phyloP scores from a whole-genome alignment of 2,113 vertebrate genomes.

The Sisor rabdophorus region DNA sequence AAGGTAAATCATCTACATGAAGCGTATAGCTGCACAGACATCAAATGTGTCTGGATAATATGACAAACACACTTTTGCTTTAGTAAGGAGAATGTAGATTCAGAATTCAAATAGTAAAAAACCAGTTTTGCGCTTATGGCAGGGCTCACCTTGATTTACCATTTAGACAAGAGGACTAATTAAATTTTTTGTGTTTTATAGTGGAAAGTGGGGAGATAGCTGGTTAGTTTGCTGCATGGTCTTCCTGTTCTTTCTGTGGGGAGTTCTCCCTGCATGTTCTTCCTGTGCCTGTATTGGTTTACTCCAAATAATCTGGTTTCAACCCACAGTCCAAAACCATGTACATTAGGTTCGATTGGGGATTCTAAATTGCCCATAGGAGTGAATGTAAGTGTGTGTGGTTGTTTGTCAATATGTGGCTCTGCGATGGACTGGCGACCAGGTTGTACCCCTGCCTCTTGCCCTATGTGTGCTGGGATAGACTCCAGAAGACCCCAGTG shows the following conservation, averaged over 20 bases:
- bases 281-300: too few relatives aligned
- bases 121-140: not conserved
- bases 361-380: not conserved
- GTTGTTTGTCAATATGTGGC: too few relatives aligned
- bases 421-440: too few relatives aligned
- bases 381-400: too few relatives aligned
- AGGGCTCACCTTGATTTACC: not conserved
- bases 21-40: not conserved
- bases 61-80: not conserved
- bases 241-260: too few relatives aligned
- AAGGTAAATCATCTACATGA: slow-evolving; percentile 21
- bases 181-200: not conserved
- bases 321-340: too few relatives aligned
- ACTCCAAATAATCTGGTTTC: too few relatives aligned
- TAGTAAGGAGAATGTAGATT: not conserved
- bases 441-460: too few relatives aligned
- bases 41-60: slow-evolving; percentile 7
- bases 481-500: too few relatives aligned
- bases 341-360: too few relatives aligned
- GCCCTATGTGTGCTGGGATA: too few relatives aligned
- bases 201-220: not conserved
- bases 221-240: not conserved
- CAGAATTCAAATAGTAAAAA: not conserved
- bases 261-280: too few relatives aligned
- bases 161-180: not conserved